Evolutionary conservation across 2,888 invertebrate species (phyloP), one percentile per base, ranked within the genome.

Genomic region (Shargacucullia verbasci): DNA sequence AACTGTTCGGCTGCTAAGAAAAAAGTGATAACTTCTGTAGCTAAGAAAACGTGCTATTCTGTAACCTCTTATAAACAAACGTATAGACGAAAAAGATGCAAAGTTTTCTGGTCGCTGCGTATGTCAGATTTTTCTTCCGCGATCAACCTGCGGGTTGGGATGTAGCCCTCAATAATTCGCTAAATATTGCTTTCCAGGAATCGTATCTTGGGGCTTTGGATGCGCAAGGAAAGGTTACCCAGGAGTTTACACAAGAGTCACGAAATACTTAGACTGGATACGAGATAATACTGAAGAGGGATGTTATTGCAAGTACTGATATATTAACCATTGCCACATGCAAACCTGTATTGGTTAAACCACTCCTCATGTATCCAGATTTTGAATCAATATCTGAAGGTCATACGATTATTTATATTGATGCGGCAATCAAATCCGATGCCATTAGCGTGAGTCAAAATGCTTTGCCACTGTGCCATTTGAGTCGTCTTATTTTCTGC

Each of bases 201-300:
- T 98, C 12, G 98, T 98, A 0, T 98, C 98, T 0, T 98, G 98
- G 98, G 98, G 98, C 4, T 97, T 97, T 79, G 98, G 98, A 27
- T 98, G 98, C 81, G 98, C 97, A 0, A 95, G 98, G 62, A 96
- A 96, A 57, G 97, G 97, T 10, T 98, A 97, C 84, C 97, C 97
- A 0, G 98, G 98, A 4, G 97, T 98, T 0, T 98, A 98, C 82
- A 97, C 97, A 2, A 94, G 98, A 77, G 96, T 98, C 9, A 97
- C 97, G 0, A 95, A 96, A 79, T 98, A 97, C 85, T 86, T 98
- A 54, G 96, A 97, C 76, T 98, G 98, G 98, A 97, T 98, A 59
- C 88, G 93, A 74, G 95, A 96, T 59, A 96, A 98, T 79, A 95
- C 97, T 0, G 95, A 94, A 66, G 98, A 97, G 78, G 97, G 97